Conservation (phyloP, 2,888 invertebrate genomes). For the Synergus itoensis region DNA sequence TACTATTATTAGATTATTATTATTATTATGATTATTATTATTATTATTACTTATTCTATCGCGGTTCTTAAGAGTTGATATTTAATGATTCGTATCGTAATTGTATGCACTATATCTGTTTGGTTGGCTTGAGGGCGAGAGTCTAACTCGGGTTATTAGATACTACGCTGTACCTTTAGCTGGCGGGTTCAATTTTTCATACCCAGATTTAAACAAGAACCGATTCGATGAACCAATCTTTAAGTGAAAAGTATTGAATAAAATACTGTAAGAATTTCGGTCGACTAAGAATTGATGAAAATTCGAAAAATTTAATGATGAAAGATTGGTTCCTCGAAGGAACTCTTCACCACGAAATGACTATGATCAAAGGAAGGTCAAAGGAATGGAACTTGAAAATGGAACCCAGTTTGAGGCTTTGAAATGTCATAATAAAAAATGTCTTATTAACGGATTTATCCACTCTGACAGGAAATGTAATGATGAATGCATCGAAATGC, state of each 20-base stretch:
- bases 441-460: conserved; percentile 6
- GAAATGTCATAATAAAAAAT: not conserved
- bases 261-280: conserved; percentile 36
- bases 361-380: conserved; percentile 12
- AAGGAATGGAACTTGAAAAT: conserved; percentile 33
- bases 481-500: conserved; percentile 32
- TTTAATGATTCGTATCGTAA: conserved; percentile 77
- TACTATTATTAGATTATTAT: conserved; percentile 58
- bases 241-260: not conserved
- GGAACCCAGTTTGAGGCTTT: conserved; percentile 9
- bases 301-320: not conserved
- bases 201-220: not conserved
- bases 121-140: conserved; percentile 78
- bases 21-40: conserved; percentile 52
- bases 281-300: not conserved
- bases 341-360: not conserved
- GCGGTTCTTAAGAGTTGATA: conserved; percentile 77
- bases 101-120: conserved; percentile 78
- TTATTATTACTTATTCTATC: conserved; percentile 70
- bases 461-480: conserved; percentile 1
- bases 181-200: conserved; percentile 65
- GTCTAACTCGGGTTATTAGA: conserved; percentile 78
- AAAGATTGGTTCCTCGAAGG: conserved; percentile 1
- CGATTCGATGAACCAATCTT: not conserved
- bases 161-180: conserved; percentile 78